phyloP scores from a whole-genome alignment of 2,888 invertebrate genomes.

The Ecliptopera silaceata region DNA sequence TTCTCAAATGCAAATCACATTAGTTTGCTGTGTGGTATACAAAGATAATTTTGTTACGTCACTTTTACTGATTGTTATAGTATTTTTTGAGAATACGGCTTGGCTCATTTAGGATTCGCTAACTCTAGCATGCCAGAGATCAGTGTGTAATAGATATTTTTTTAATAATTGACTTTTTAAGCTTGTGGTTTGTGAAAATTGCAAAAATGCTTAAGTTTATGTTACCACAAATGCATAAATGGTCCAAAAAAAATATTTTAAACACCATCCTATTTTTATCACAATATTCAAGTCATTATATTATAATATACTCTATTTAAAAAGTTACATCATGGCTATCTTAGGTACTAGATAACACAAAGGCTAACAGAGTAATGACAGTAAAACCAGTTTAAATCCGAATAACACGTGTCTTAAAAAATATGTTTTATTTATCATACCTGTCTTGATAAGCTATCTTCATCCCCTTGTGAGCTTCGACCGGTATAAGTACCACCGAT shows the following conservation, averaged over 20 bases:
- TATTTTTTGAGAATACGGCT: neutral
- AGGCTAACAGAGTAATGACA: too few relatives aligned
- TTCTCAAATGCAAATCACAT: neutral
- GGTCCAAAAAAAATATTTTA: neutral
- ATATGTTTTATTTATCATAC: constrained; percentile 46
- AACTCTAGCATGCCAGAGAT: constrained; percentile 6
- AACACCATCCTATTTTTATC: too few relatives aligned
- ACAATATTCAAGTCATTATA: too few relatives aligned
- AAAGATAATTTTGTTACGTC: too few relatives aligned
- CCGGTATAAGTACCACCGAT: constrained; percentile 84
- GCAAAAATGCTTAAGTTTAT: neutral
- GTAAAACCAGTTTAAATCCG: too few relatives aligned
- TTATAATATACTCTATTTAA: too few relatives aligned
- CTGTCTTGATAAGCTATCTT: constrained; percentile 84
- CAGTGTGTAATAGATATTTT: neutral
- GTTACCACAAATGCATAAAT: neutral
- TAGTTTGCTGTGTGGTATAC: too few relatives aligned
- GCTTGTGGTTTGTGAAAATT: constrained; percentile 4
- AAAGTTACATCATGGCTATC: too few relatives aligned
- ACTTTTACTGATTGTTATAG: too few relatives aligned
- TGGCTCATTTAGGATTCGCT: neutral
- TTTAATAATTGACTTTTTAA: neutral
- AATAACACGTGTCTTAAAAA: too few relatives aligned
- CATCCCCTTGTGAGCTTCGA: constrained; percentile 80
- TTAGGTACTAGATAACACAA: too few relatives aligned